phyloP scores from a whole-genome alignment of 1,140 invertebrate genomes.

The Pectinophora gossypiella region DNA sequence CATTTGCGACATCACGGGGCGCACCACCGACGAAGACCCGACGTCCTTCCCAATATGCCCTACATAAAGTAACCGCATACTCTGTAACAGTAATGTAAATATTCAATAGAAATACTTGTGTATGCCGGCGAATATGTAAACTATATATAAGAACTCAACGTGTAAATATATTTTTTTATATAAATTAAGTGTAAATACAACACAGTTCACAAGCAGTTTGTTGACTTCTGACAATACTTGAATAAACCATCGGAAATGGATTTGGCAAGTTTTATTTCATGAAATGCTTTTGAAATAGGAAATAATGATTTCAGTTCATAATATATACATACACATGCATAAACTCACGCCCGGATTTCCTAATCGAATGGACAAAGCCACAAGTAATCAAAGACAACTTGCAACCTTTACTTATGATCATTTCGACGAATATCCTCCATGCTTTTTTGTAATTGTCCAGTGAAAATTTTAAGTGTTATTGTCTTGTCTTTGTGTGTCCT shows the following conservation, averaged over 20 bases:
- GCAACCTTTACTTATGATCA: too few relatives aligned
- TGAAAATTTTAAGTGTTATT: too few relatives aligned
- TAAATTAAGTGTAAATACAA: conserved; percentile 43
- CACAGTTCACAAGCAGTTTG: conserved; percentile 44
- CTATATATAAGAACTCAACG: conserved; percentile 23
- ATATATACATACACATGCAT: too few relatives aligned
- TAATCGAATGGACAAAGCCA: too few relatives aligned
- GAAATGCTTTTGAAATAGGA: too few relatives aligned
- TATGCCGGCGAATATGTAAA: conserved; percentile 24
- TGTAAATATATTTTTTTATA: conserved; percentile 63
- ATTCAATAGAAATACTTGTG: conserved; percentile 14
- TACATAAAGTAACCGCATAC: conserved; percentile 33
- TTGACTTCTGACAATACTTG: conserved; percentile 66
- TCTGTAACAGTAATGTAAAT: conserved; percentile 26
- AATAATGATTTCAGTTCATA: too few relatives aligned
- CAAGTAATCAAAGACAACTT: too few relatives aligned
- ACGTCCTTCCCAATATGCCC: conserved; percentile 42
- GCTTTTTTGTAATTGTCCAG: too few relatives aligned
- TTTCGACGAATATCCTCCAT: too few relatives aligned
- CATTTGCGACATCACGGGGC: conserved; percentile 59
- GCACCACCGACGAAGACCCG: conserved; percentile 53
- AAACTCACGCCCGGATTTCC: too few relatives aligned
- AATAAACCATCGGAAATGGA: conserved; percentile 50
- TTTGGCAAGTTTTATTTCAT: conserved; percentile 35
- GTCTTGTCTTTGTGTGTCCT: too few relatives aligned